Base-by-base conservation (phyloP, 92 coral and sea anemone genomes). In the Metridium senile region DNA sequence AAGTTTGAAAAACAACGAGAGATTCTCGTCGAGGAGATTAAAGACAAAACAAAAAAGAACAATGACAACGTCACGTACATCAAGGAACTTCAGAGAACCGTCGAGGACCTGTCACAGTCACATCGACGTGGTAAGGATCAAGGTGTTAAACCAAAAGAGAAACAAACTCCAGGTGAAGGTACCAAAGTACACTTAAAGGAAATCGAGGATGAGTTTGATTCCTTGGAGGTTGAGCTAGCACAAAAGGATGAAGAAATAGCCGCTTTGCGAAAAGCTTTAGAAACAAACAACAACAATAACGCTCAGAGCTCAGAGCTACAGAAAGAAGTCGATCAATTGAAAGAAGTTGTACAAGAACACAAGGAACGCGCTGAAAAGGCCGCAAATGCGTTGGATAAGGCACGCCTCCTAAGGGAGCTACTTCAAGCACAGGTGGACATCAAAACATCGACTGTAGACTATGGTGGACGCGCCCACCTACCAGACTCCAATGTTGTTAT, bases 231-330 rank as follows among this genome's bases (percentile, higher is more conserved):
- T 22, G 82, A 77, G 0, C 58, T 92, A 35, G 43, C 66, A 26
- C 68, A 62, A 51, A 85, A 92, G 72, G 91, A 89, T 25, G 76
- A 80, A 22, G 65, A 71, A 13, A 89, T 92, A 30, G 87, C 83
- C 58, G 77, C 65, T 51, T 72, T 82, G 20, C 56, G 46, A 33
- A 75, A 75, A 16, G 85, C 86, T 61, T 72, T 52, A 51, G 27
- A 49, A 51, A 33, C 26, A 28, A 75, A 18, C 34, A 59, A 61
- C 69, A 78, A 35, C 27, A 70, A 29, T 64, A 62, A 58, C 75
- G 71, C 47, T 58, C 73, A 23, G 34, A 82, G 45, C 33, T 58
- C 75, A 58, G 66, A 75, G 31, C 51, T 78, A 64, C 83, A 47
- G 71, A 69, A 63, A 31, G 76, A 82, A 45, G 80, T 76, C 21